A percentile compares a stretch with the other conserved stretches of the same genome.
Evolutionary conservation across 2,888 invertebrate species (phyloP).

Genomic region (Drosophila gaucha): DNA sequence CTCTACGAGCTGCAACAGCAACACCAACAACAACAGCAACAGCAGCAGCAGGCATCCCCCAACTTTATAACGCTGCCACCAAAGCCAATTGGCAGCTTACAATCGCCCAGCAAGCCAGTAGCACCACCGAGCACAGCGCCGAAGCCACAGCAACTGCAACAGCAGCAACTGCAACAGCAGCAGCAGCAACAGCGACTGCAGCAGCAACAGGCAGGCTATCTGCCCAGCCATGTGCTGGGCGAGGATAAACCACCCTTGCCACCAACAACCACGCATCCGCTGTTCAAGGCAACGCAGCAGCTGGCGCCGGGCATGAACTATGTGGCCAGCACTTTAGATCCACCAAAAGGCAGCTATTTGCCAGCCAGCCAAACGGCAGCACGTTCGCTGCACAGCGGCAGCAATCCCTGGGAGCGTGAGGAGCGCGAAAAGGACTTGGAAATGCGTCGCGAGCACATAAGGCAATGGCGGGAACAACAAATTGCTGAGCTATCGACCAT

Average conservation of each 20-base stretch:
- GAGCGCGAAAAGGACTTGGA: slow-evolving; percentile 93
- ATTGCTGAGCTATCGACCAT: slow-evolving; percentile 91
- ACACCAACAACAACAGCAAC: slow-evolving; percentile 55
- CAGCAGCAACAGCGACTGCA: slow-evolving; percentile 39
- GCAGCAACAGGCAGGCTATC: slow-evolving; percentile 49
- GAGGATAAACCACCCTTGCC: slow-evolving; percentile 88
- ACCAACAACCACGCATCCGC: slow-evolving; percentile 90
- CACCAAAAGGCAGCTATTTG: slow-evolving; percentile 90
- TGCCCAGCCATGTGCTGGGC: slow-evolving; percentile 42
- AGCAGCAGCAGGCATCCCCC: slow-evolving; percentile 84
- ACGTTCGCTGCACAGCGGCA: slow-evolving; percentile 80
- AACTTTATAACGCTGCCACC: slow-evolving; percentile 81
- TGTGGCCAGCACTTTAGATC: slow-evolving; percentile 90
- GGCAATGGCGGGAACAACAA: slow-evolving; percentile 93
- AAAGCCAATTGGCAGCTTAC: slow-evolving; percentile 74
- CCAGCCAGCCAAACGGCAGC: slow-evolving; percentile 78
- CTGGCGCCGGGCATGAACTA: slow-evolving; percentile 85
- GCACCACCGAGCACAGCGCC: slow-evolving; percentile 65
- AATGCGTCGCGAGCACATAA: slow-evolving; percentile 90
- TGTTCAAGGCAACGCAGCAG: slow-evolving; percentile 85
- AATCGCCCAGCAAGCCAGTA: slow-evolving; percentile 83
- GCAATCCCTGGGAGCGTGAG: slow-evolving; percentile 97
- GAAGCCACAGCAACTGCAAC: slow-evolving; percentile 67
- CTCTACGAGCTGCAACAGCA: slow-evolving; percentile 64
- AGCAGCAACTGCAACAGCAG: slow-evolving; percentile 42